These are phyloP conservation scores for Clarias batrachus DNA, from an alignment of 2,113 vertebrate genomes.

Conservation along the genomic window DNA sequence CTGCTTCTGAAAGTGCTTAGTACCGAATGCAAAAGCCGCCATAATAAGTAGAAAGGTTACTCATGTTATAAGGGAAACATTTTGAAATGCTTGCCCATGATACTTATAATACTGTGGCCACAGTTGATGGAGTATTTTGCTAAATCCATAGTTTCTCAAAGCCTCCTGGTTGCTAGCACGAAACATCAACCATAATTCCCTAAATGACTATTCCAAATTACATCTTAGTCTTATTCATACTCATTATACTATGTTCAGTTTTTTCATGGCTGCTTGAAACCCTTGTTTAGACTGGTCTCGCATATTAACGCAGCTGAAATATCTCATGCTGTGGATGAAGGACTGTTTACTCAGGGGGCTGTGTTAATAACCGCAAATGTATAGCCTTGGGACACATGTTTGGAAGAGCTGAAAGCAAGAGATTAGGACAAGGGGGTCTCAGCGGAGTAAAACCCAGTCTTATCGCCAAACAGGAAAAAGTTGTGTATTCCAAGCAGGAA, in stretches of 20 bases:
- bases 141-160: not conserved
- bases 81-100: not conserved
- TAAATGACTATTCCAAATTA: not conserved
- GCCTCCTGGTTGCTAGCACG: too few relatives aligned
- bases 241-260: conserved; percentile 19
- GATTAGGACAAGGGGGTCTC: conserved; percentile 19
- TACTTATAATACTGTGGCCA: not conserved
- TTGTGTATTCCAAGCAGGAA: conserved; percentile 39
- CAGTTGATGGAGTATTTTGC: not conserved
- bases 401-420: conserved; percentile 13
- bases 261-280: conserved; percentile 11
- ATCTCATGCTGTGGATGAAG: conserved; percentile 25
- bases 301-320: conserved; percentile 42
- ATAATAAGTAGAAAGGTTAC: not conserved
- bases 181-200: not conserved
- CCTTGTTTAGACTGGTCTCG: conserved; percentile 4
- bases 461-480: conserved; percentile 46
- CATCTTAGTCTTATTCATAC: not conserved
- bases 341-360: conserved; percentile 43
- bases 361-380: conserved; percentile 34
- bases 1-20: not conserved
- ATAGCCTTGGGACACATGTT: conserved; percentile 23
- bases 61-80: not conserved
- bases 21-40: not conserved
- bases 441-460: conserved; percentile 17